A percentile compares a stretch with the other conserved stretches of the same genome.
Conservation (phyloP, 1,140 invertebrate genomes). For the Megathymus violae region DNA sequence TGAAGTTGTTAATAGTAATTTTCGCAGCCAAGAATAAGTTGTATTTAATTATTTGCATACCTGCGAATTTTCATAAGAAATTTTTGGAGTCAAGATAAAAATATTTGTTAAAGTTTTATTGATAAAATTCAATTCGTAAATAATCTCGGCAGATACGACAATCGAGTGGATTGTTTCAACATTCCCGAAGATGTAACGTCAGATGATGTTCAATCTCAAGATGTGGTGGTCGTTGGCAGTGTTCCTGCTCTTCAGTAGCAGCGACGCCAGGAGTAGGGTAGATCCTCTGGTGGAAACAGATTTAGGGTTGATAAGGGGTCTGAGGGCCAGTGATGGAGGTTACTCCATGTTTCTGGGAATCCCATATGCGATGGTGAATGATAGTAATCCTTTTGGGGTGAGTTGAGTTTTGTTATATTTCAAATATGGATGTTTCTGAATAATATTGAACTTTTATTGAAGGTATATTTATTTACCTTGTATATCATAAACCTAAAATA, state of each 20-base stretch:
- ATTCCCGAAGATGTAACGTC: neutral
- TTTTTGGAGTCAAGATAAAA: no score
- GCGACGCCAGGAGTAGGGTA: slow-evolving; percentile 18
- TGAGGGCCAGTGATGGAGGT: slow-evolving; percentile 45
- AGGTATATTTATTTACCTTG: no score
- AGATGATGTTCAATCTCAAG: slow-evolving; percentile 1
- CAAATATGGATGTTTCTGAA: no score
- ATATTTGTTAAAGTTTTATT: neutral
- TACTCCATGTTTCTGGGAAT: slow-evolving; percentile 59
- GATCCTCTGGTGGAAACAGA: slow-evolving; percentile 50
- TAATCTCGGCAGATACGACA: neutral
- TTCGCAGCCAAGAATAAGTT: no score
- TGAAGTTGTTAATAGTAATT: no score
- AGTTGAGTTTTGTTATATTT: slow-evolving; percentile 29
- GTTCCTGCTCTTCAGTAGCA: neutral
- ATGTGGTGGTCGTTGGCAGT: slow-evolving; percentile 34
- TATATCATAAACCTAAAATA: no score
- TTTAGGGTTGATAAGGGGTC: slow-evolving; percentile 45
- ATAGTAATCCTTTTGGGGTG: slow-evolving; percentile 58
- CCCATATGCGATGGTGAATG: slow-evolving; percentile 50
- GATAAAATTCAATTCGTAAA: neutral
- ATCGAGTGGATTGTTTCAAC: neutral
- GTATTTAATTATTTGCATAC: no score
- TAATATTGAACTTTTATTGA: no score
- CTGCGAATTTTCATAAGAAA: no score